These are phyloP conservation scores for Hafferia zeledoni DNA, from an alignment of 2,797 vertebrate genomes.

Conservation along the genomic window DNA sequence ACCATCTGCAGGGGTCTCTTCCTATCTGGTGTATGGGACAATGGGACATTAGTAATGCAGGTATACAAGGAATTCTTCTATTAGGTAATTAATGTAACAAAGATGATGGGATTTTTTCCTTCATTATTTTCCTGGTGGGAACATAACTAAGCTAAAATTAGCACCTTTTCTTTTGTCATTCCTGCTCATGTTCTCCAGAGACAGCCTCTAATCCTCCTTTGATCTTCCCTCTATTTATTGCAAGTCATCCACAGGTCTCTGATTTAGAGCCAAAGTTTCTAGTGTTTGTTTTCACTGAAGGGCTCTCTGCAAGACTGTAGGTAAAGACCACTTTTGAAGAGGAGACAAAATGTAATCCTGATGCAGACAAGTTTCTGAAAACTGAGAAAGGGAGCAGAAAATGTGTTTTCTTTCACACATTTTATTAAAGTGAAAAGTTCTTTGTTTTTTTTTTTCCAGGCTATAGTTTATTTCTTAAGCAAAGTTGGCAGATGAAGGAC, in stretches of 20 bases:
- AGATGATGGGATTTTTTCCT: not conserved
- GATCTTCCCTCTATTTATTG: not conserved
- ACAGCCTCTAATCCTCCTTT: conserved; percentile 14
- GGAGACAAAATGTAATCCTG: not conserved
- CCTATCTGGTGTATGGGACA: not conserved
- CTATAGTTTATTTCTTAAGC: not conserved
- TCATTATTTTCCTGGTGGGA: not conserved
- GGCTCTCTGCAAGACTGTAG: not conserved
- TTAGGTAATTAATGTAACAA: not conserved
- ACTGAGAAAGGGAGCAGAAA: not conserved
- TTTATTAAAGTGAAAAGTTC: not conserved
- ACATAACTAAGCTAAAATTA: not conserved
- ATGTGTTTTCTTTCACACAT: not conserved
- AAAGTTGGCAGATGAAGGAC: not conserved
- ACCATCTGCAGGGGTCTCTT: not conserved
- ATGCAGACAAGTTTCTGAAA: not conserved
- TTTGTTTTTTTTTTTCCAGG: not conserved
- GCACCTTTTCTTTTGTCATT: not conserved
- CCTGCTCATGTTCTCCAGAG: not conserved
- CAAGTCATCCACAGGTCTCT: not conserved
- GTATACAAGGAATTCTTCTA: not conserved
- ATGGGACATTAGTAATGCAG: not conserved
- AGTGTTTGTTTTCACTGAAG: not conserved
- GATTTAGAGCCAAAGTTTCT: not conserved
- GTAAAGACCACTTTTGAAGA: not conserved